phyloP scores from a whole-genome alignment of 2,113 vertebrate genomes.

The Hippocampus comes region DNA sequence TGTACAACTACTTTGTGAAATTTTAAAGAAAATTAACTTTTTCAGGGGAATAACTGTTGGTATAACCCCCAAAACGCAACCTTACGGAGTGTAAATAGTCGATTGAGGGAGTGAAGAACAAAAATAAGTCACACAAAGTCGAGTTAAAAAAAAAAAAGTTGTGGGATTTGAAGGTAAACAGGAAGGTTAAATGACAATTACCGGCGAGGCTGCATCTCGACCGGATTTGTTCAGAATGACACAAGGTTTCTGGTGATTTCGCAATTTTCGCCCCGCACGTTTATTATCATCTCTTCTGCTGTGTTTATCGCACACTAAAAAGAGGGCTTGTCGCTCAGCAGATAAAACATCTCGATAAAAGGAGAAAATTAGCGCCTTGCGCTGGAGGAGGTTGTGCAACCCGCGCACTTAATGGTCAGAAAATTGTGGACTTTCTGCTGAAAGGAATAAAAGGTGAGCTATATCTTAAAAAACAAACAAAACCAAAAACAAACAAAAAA shows the following conservation, averaged over 20 bases:
- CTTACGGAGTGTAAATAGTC: not conserved
- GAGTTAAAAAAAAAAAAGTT: not conserved
- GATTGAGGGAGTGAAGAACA: not conserved
- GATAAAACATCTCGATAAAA: not conserved
- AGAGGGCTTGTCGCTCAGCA: not conserved
- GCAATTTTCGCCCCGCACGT: not conserved
- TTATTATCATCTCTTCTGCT: not conserved
- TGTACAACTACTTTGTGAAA: too few relatives aligned
- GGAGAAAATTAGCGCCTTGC: not conserved
- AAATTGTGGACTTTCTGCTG: not conserved
- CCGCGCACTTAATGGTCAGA: not conserved
- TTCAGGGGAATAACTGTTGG: too few relatives aligned
- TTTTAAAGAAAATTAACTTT: too few relatives aligned
- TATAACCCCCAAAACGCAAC: too few relatives aligned
- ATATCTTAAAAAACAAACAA: too few relatives aligned
- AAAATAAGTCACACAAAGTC: not conserved
- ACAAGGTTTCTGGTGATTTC: not conserved
- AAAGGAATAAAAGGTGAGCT: not conserved
- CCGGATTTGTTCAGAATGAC: not conserved
- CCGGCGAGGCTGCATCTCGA: not conserved
- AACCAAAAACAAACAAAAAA: not conserved
- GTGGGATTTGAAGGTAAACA: not conserved
- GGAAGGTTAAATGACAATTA: constrained; percentile 1
- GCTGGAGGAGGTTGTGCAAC: not conserved
- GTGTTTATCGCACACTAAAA: not conserved